Conservation (phyloP, 2,888 invertebrate species). For the Dolichomitus sp. region DNA sequence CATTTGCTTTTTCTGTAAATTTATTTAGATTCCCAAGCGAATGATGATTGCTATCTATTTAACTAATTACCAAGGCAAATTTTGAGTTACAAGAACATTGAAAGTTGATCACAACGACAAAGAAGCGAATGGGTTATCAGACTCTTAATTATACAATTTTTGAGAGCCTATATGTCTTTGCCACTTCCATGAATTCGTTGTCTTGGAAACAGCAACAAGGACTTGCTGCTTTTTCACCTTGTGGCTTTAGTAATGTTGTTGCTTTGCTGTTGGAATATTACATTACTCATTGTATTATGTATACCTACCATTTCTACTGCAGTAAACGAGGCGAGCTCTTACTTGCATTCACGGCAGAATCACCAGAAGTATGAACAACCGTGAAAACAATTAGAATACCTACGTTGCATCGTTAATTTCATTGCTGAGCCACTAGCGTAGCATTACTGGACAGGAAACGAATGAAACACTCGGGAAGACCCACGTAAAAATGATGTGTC, state of each 20-base stretch:
- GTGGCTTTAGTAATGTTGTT: conserved; percentile 59
- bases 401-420: neutral
- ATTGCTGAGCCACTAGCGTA: too few species aligned
- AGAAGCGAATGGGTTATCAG: conserved; percentile 74
- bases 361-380: neutral
- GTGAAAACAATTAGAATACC: neutral
- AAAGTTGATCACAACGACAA: conserved; percentile 28
- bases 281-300: conserved; percentile 26
- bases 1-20: conserved; percentile 1
- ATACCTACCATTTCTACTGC: conserved; percentile 40
- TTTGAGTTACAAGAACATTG: neutral
- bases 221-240: conserved; percentile 64
- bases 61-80: conserved; percentile 8
- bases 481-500: too few species aligned
- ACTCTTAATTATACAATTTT: conserved; percentile 65
- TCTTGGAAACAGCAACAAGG: conserved; percentile 66
- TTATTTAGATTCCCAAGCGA: neutral
- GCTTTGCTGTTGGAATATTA: neutral
- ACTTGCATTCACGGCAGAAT: conserved; percentile 19
- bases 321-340: conserved; percentile 16
- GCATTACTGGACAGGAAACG: too few species aligned
- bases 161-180: conserved; percentile 41
- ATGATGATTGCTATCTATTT: neutral
- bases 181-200: neutral
- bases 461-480: conserved; percentile 23